A percentile compares a stretch with the other conserved stretches of the same genome.
Evolutionary conservation across 2,113 vertebrate species (phyloP).

Genomic region (Semnornis frantzii): DNA sequence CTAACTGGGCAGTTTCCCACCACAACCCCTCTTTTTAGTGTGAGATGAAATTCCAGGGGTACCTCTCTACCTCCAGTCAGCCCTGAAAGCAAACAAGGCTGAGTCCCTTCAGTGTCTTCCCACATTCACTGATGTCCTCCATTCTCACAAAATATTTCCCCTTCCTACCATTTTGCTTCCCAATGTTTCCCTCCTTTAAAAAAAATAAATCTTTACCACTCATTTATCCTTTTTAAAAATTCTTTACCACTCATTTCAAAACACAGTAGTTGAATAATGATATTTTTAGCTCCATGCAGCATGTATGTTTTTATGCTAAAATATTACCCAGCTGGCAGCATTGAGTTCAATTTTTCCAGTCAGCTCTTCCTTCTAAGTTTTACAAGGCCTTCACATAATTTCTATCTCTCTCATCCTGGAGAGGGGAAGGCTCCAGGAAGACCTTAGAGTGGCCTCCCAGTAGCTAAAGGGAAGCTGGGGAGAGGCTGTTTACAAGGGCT

Average conservation of each 20-base stretch:
- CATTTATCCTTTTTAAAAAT: not conserved
- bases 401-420: not conserved
- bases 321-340: rapidly evolving
- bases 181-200: not conserved
- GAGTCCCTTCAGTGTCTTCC: not conserved
- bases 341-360: not conserved
- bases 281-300: not conserved
- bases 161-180: not conserved
- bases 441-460: too few species aligned
- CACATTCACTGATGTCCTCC: not conserved
- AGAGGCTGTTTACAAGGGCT: too few species aligned
- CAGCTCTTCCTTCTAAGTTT: not conserved
- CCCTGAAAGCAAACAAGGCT: not conserved
- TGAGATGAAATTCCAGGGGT: not conserved
- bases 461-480: too few species aligned
- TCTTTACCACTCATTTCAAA: not conserved
- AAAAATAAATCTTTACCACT: too few species aligned
- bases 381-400: not conserved
- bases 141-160: not conserved
- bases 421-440: too few species aligned
- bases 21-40: not conserved
- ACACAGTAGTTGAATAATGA: not conserved
- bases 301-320: not conserved
- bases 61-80: not conserved
- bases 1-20: not conserved